Evolutionary conservation across 2,113 vertebrate genomes (phyloP), one percentile per base, ranked within the genome.

Genomic region (Verasper variegatus): DNA sequence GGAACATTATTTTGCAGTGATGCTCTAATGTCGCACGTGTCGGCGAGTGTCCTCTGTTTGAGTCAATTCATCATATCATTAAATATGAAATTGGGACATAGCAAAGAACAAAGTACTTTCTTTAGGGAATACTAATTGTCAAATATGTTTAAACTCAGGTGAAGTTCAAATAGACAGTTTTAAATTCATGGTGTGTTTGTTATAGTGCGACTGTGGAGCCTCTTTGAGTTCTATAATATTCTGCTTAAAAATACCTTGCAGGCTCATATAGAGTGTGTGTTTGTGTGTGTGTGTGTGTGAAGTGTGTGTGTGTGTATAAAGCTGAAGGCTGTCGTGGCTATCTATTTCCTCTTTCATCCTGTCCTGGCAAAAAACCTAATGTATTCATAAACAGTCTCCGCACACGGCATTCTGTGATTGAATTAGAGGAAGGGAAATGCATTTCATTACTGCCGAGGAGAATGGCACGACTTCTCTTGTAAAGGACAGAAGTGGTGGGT

Each of bases 361-460:
- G 55, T 59, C 52, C 71, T 55, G 45, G 64, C 54, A 67, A 81
- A 31, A 79, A 67, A 76, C 78, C n/a, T 78, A 68, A 84, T 74
- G 24, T 60, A 72, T 75, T 69, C 61, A 80, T 70, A 74, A 84
- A 83, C 17, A 24, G 11, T 68, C 51, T 56, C 12, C 3, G 10
- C 26, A 73, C 21, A 49, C 66, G 76, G 51, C 54, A 76, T 52
- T 68, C 18, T 68, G 68, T 64, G 54, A 84, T 58, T 76, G 47
- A 78, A 80, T 77, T 80, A 68, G 57, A 65, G 23, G 23, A 51
- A 68, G 52, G 21, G 49, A 75, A 76, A 76, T 6, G 23, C 35
- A 81, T 72, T 86, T 82, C 31, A 86, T 84, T 76, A 82, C 56
- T 58, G 67, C 51, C 51, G 51, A 79, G 31, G 55, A 80, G 72